These are phyloP conservation scores for Brienomyrus brachyistius DNA, from an alignment of 2,113 vertebrate genomes.

Conservation along the genomic window DNA sequence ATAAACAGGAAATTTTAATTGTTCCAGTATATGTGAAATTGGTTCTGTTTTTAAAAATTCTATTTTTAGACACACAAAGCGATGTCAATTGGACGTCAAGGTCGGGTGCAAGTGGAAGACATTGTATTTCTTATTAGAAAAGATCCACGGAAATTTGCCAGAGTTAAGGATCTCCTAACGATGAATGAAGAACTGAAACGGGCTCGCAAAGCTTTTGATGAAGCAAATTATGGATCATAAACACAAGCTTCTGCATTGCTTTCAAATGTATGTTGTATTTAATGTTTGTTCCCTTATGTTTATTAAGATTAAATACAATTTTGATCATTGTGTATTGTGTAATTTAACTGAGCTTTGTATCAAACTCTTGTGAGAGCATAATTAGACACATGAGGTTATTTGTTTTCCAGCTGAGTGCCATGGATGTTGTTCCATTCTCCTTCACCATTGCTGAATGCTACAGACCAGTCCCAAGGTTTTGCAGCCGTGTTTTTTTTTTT, in stretches of 20 bases:
- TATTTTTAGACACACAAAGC: constrained; percentile 84
- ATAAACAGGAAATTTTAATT: background rate
- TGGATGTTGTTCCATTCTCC: background rate
- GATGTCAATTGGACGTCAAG: constrained; percentile 94
- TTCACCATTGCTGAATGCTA: background rate
- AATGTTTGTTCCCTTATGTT: background rate
- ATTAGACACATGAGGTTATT: background rate
- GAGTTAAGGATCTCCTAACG: constrained; percentile 94
- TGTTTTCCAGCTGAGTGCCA: background rate
- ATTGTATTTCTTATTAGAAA: constrained; percentile 96
- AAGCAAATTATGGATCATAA: constrained; percentile 92
- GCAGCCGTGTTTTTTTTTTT: background rate
- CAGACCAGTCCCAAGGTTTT: background rate
- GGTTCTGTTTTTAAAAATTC: background rate
- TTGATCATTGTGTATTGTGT: background rate
- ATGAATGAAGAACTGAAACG: constrained; percentile 98
- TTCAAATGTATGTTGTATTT: background rate
- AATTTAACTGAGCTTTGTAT: background rate
- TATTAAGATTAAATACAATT: background rate
- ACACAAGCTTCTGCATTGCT: background rate
- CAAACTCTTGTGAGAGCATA: background rate
- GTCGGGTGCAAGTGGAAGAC: constrained; percentile 95
- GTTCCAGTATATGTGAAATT: background rate
- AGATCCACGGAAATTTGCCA: constrained; percentile 90
- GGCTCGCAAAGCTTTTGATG: constrained; percentile 92